Percentiles rank a stretch among this genome's conserved stretches.
These are phyloP conservation scores for Lucifuga dentata DNA, from an alignment of 2,113 vertebrate species.

Conservation along the genomic window DNA sequence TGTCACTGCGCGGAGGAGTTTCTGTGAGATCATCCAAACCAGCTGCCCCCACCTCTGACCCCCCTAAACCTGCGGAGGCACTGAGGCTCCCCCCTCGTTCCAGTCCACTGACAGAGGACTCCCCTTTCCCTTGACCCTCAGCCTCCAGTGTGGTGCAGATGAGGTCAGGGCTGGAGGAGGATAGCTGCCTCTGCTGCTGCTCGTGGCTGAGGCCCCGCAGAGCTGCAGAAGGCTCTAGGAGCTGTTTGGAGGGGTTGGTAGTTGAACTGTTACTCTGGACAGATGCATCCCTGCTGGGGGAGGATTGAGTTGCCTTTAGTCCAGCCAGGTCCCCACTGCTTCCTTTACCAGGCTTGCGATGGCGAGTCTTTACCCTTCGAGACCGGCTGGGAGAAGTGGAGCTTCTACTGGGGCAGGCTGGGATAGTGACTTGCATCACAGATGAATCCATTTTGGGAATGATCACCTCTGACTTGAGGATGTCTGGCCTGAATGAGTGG, in stretches of 20 bases:
- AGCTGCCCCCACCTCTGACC: constrained; percentile 61
- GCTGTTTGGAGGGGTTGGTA: constrained; percentile 75
- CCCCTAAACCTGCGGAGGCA: constrained; percentile 76
- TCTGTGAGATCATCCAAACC: constrained; percentile 81
- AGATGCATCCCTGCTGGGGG: constrained; percentile 62
- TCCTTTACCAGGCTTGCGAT: constrained; percentile 89
- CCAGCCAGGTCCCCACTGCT: constrained; percentile 91
- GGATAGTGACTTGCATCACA: constrained; percentile 90
- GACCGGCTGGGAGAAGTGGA: constrained; percentile 91
- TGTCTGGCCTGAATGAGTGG: constrained; percentile 86
- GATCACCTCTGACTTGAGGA: constrained; percentile 94
- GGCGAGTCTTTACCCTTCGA: constrained; percentile 90
- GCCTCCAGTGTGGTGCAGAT: constrained; percentile 88
- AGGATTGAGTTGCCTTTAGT: constrained; percentile 83
- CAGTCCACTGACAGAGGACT: constrained; percentile 60
- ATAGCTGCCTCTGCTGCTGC: constrained; percentile 88
- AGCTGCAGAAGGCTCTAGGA: constrained; percentile 83
- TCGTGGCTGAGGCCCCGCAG: constrained; percentile 86
- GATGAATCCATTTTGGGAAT: constrained; percentile 93
- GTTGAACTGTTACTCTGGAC: constrained; percentile 52
- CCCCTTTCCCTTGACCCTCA: constrained; percentile 76
- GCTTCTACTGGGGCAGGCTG: constrained; percentile 87
- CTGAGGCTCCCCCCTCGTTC: constrained; percentile 79
- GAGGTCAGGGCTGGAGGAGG: constrained; percentile 93
- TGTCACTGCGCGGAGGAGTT: constrained; percentile 85